Percentiles rank a stretch among this genome's conserved stretches.
These are phyloP conservation scores for Watsonalla binaria DNA, from an alignment of 2,888 invertebrate genomes.

Conservation along the genomic window DNA sequence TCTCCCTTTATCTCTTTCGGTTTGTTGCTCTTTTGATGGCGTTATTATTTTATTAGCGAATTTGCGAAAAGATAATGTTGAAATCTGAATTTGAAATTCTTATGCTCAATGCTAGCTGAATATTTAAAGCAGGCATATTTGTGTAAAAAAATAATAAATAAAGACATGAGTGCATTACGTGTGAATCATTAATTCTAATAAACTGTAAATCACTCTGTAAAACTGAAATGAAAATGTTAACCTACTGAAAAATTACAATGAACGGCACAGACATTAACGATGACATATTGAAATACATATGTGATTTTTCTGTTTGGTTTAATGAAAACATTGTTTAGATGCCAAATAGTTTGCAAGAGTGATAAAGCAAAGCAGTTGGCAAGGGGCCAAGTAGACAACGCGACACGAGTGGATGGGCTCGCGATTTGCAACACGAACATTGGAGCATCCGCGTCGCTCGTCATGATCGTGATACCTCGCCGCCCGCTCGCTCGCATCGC, in stretches of 20 bases:
- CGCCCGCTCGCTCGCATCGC: slow-evolving; percentile 19
- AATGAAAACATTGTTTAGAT: slow-evolving; percentile 71
- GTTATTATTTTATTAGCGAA: slow-evolving; percentile 72
- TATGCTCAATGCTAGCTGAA: not conserved
- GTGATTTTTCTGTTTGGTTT: slow-evolving; percentile 68
- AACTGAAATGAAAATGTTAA: not conserved
- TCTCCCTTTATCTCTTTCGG: slow-evolving; percentile 76
- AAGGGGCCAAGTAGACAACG: slow-evolving; percentile 63
- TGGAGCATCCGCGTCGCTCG: slow-evolving; percentile 22
- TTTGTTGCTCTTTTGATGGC: slow-evolving; percentile 72
- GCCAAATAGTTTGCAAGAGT: slow-evolving; percentile 69
- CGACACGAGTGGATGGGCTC: slow-evolving; percentile 65
- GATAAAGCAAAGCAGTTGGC: slow-evolving; percentile 74
- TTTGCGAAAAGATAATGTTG: slow-evolving; percentile 19
- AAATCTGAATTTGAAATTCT: not conserved
- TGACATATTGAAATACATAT: slow-evolving; percentile 61
- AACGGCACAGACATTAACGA: slow-evolving; percentile 27
- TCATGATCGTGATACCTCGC: slow-evolving; percentile 28
- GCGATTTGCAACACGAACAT: slow-evolving; percentile 53
- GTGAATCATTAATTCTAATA: too few species aligned
- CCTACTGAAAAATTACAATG: slow-evolving; percentile 9
- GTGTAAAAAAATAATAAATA: too few species aligned
- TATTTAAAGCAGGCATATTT: not conserved
- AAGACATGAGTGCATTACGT: too few species aligned
- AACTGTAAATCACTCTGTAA: too few species aligned